Base-by-base conservation (phyloP, 2,797 vertebrate genomes). In the Megalops cyprinoides region DNA sequence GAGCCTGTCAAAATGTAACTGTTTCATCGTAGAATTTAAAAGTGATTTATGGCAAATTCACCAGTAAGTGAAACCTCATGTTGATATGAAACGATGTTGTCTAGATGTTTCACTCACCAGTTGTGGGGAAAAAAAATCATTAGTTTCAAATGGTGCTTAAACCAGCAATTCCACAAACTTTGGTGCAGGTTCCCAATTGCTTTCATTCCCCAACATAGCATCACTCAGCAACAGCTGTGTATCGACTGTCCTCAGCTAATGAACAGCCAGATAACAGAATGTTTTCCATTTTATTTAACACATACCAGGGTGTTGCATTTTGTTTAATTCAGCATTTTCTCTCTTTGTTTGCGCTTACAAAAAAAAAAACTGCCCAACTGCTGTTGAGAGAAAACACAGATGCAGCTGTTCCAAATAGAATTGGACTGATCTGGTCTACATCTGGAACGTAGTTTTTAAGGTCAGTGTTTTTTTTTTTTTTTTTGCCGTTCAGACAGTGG, bases 231-330 rank as follows among this genome's bases (percentile, higher is more conserved):
- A 69, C 65, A 71, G 67, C 67, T 71, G 67, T 42, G 37, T 71
- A 10, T 39, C n/a, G 6, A 37, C 67, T 71, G 67, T 44, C 18
- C 49, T 51, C 42, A 8, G 69, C n/a, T 74, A 48, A 53, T 49
- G 44, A 75, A 53, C 73, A 15, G n/a, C 44, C n/a, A 4, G 12
- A 51, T 23, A 34, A 15, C 28, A 28, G 60, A 65, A 25, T 65
- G 60, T 25, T 65, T 28, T 65, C 60, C 60, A 65, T 65, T 75
- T 53, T 75, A 48, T 49, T 75, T 75, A 49, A 75, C 28, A 53
- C 44, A 31, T 48, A 75, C 67, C 67, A 71, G 67, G 39, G 18
- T 71, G 18, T 71, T 71, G n/a, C 44, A 71, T 75, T 75, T 75
- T 75, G 74, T 75, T 75, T 75, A 75, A 75, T 53, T 53, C 51